These are phyloP conservation scores for Leucozona laternaria DNA, from an alignment of 2,888 invertebrate genomes.

Conservation along the genomic window DNA sequence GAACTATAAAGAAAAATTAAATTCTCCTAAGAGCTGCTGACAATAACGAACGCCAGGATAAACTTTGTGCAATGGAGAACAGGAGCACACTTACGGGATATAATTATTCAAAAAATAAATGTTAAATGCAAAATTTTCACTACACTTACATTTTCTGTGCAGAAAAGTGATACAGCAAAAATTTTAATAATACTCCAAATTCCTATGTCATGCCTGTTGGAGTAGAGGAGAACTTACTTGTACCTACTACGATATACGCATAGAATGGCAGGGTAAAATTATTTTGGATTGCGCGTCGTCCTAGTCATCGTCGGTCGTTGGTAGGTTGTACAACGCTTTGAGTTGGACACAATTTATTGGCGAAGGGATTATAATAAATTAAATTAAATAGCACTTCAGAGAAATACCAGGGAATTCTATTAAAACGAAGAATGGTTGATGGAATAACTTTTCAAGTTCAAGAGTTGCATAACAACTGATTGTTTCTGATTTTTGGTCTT, in stretches of 20 bases:
- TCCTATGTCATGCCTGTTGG: background rate
- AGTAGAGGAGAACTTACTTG: background rate
- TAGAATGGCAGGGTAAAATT: background rate
- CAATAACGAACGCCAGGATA: slow-evolving; percentile 59
- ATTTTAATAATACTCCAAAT: slow-evolving; percentile 45
- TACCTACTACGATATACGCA: too few species aligned
- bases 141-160: slow-evolving; percentile 13
- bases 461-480: background rate
- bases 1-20: slow-evolving; percentile 69
- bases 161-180: slow-evolving; percentile 26
- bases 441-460: background rate
- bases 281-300: background rate
- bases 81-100: slow-evolving; percentile 7
- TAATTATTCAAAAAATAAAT: slow-evolving; percentile 24
- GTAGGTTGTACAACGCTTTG: background rate
- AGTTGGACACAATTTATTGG: slow-evolving; percentile 58
- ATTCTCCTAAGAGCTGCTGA: slow-evolving; percentile 64
- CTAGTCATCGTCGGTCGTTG: background rate
- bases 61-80: slow-evolving; percentile 32
- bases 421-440: slow-evolving; percentile 13
- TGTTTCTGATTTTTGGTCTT: background rate
- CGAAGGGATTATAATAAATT: slow-evolving; percentile 65
- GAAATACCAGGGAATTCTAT: slow-evolving; percentile 41
- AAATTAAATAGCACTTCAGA: slow-evolving; percentile 56
- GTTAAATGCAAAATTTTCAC: slow-evolving; percentile 40